Base-by-base conservation (phyloP, 2,888 invertebrate genomes). In the Tenthredo mesomela region DNA sequence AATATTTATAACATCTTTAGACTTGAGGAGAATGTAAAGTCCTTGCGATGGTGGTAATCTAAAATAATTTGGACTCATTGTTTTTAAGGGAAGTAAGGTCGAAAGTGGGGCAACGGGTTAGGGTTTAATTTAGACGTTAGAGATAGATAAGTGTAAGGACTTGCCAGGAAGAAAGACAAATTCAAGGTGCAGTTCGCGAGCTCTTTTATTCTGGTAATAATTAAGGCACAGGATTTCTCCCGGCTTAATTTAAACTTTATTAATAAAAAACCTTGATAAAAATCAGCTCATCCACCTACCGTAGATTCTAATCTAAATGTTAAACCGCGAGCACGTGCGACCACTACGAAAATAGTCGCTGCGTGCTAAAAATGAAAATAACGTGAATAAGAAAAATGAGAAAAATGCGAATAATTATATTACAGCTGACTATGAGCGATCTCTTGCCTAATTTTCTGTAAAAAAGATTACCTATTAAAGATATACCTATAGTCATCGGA, bases 171-270 rank as follows among this genome's bases (percentile, higher is more conserved):
- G 80, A 80, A 80, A 58, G 82, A 70, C 70, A 70, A 82, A 82
- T 82, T 82, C 47, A n/a, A 70, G 67, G 70, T 82, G 82, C 82
- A 82, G 61, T 54, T n/a, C 21, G 65, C 82, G 29, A 40, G 47
- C 47, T 82, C 67, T 65, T 82, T 87, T 87, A 87, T 86, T 82
- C 83, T 25, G 84, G 43, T 82, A 85, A 65, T 88, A 86, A 88
- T 88, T 86, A 87, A 87, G 87, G 85, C 82, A 25, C 82, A 85
- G 86, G 78, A 86, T 87, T 88, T 88, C 87, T 88, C 88, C 71
- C 73, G 70, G 88, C 84, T 87, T 87, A 88, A 88, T 88, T 89
- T 88, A 87, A 89, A 89, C 87, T 89, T 89, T 87, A 89, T 89
- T 88, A 89, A 89, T 84, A 87, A 88, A 86, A 86, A 84, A 86